Conservation (phyloP, 2,113 vertebrate species). For the Anoura caudifer region DNA sequence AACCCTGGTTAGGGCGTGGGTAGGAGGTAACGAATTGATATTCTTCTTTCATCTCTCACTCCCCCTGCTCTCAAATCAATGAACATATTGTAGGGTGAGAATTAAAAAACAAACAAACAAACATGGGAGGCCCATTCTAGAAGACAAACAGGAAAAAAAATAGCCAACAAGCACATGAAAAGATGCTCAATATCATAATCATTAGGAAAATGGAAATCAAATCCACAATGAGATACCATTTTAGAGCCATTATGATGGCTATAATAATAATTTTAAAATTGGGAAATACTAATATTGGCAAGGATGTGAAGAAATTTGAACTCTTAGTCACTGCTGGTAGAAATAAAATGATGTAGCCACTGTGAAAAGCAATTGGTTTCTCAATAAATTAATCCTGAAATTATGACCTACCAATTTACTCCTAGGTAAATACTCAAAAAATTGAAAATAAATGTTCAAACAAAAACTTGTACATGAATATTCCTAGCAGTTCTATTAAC, state of each 20-base stretch:
- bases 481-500: neutral
- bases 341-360: neutral
- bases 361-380: neutral
- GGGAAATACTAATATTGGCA: neutral
- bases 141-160: neutral
- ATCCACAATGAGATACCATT: neutral
- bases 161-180: neutral
- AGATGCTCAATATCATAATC: neutral
- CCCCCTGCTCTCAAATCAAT: too few relatives aligned
- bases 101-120: too few relatives aligned
- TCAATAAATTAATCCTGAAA: neutral
- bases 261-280: neutral
- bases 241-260: neutral
- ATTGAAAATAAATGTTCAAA: neutral
- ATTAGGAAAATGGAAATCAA: neutral
- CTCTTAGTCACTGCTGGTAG: neutral
- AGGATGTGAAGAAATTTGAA: neutral
- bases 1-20: too few relatives aligned
- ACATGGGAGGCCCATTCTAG: neutral
- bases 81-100: too few relatives aligned
- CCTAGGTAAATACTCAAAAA: neutral
- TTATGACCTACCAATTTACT: neutral
- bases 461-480: neutral
- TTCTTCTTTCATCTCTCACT: too few relatives aligned
- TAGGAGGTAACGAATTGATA: too few relatives aligned